Evolutionary conservation across 2,797 vertebrate genomes (phyloP), one percentile per base, ranked within the genome.

Genomic region (Gymnoscopelus microlampas): DNA sequence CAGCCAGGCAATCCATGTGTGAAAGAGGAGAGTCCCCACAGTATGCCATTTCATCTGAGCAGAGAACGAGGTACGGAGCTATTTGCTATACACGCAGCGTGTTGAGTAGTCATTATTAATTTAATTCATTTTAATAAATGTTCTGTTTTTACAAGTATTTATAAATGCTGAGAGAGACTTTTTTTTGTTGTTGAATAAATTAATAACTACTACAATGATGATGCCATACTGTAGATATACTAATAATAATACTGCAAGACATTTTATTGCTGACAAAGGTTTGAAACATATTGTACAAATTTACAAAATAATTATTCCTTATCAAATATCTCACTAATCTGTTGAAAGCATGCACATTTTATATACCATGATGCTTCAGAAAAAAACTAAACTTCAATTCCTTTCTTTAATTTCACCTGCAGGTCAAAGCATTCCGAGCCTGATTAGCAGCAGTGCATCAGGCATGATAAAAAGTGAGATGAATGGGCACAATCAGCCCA

Each of bases 11-110:
- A 94, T 83, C 90, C 89, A 0, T 72, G 91, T 85, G 86, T 96
- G 93, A 97, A 97, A 93, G 95, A 97, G 84, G 96, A 98, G 89
- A 90, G 87, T 78, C 93, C 95, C 79, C 95, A 95, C 89, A 93
- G 93, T 76, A 90, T 95, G 90, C 94, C 95, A 73, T 96, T 96
- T 93, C 95, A 87, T 8, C 81, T 95, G 93, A 96, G 87, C 93
- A 92, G 94, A 90, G 96, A 97, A 76, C 95, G 94, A 92, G 97
- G 97, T 98, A 95, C 95, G 19, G 19, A 94, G 94, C 89, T 85
- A 77, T 44, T 44, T 44, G 7, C 39, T 44, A 1, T 10, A 44
- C 39, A 44, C 39, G 32, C 32, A 35, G 5, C 32, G 32, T 5
- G 5, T 35, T 35, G 32, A 35, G 32, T 35, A 35, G 32, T 35